phyloP scores from a whole-genome alignment of 2,797 vertebrate species.

The Echiichthys vipera region DNA sequence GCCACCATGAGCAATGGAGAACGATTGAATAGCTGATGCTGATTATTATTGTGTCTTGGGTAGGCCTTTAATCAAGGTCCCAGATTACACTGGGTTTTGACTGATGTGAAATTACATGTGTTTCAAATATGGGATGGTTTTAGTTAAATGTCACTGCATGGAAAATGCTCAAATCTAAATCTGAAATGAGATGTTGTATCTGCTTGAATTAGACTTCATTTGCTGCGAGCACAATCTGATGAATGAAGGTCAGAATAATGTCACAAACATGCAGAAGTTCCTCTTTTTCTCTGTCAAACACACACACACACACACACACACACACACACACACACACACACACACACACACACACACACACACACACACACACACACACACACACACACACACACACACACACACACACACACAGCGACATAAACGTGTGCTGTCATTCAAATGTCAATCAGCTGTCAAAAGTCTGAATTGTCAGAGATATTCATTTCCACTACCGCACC shows the following conservation, averaged over 20 bases:
- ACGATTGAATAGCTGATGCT: not conserved
- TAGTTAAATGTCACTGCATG: constrained; percentile 23
- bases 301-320: no score
- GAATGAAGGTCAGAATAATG: constrained; percentile 23
- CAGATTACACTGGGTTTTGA: not conserved
- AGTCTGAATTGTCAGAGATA: not conserved
- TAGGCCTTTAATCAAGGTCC: not conserved
- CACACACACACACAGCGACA: not conserved
- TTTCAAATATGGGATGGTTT: not conserved
- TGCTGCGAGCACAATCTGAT: constrained; percentile 28
- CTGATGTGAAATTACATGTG: not conserved
- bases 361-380: no score
- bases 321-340: no score
- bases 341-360: no score
- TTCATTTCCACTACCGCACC: no score
- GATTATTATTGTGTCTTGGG: not conserved
- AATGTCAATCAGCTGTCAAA: not conserved
- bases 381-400: no score
- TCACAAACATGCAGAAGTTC: no score
- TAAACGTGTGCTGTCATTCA: no score
- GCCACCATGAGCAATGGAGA: not conserved
- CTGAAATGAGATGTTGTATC: not conserved
- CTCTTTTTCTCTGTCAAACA: no score
- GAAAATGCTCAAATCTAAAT: not conserved
- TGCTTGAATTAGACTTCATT: not conserved